Conservation (phyloP, 2,113 vertebrate species). For the Collichthys lucidus region DNA sequence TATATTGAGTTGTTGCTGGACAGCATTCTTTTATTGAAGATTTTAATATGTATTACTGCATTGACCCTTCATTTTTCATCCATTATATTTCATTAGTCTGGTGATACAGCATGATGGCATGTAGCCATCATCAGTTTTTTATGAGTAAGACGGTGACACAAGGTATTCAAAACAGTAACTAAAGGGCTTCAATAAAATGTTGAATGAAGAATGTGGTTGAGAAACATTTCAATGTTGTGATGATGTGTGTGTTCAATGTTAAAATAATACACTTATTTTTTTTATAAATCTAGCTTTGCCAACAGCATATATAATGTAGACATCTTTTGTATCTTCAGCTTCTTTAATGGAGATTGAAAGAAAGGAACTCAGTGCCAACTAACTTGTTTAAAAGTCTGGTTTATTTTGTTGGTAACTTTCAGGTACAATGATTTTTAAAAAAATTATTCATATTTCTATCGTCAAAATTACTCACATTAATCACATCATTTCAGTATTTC, state of each 20-base stretch:
- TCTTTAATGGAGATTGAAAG: neutral
- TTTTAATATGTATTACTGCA: neutral
- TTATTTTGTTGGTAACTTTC: constrained; percentile 48
- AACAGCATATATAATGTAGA: neutral
- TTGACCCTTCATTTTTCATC: neutral
- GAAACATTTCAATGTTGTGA: neutral
- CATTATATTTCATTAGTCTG: neutral
- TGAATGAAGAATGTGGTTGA: neutral
- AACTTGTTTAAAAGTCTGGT: constrained; percentile 29
- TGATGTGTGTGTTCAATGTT: too few relatives aligned
- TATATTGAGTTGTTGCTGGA: neutral
- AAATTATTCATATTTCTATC: constrained; percentile 1
- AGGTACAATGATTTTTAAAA: neutral
- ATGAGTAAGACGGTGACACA: neutral
- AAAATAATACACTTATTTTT: neutral
- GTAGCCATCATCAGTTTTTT: neutral
- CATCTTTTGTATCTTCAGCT: neutral
- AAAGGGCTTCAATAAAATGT: neutral
- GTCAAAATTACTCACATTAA: neutral
- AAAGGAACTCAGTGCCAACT: neutral
- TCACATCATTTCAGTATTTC: neutral
- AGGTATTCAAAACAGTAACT: neutral
- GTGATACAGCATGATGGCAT: neutral
- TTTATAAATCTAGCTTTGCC: neutral
- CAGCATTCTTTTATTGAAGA: neutral